Percentiles rank a stretch among this genome's conserved stretches.
phyloP scores from a whole-genome alignment of 2,888 invertebrate species.

The Phorcus lineatus region DNA sequence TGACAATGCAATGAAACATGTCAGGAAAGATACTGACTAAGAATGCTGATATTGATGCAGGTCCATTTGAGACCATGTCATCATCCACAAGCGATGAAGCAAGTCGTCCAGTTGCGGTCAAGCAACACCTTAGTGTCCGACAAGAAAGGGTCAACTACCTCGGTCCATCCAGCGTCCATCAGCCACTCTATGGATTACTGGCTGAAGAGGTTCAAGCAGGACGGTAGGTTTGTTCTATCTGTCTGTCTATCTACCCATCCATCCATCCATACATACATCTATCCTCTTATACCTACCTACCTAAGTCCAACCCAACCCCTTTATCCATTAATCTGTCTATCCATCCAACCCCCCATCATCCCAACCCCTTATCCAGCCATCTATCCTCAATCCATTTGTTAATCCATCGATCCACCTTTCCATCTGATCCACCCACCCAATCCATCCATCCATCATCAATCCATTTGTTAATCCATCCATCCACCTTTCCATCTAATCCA shows the following conservation, averaged over 20 bases:
- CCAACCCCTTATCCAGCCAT: no score
- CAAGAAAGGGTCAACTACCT: conserved; percentile 80
- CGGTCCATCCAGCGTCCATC: conserved; percentile 73
- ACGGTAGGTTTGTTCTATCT: conserved; percentile 54
- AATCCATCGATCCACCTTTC: no score
- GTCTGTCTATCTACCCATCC: not conserved
- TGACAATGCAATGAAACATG: no score
- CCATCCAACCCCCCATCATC: no score
- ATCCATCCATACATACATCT: not conserved
- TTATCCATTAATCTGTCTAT: no score
- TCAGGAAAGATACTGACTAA: conserved; percentile 3
- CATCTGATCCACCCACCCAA: no score
- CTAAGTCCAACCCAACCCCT: no score
- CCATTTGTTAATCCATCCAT: no score
- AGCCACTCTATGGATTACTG: conserved; percentile 62
- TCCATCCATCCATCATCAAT: no score
- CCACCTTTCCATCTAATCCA: no score
- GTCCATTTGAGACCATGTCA: not conserved
- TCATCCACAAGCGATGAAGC: conserved; percentile 29
- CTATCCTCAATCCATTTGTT: no score
- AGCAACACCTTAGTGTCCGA: conserved; percentile 54
- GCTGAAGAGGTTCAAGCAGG: conserved; percentile 57
- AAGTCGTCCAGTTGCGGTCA: conserved; percentile 50
- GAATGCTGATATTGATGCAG: not conserved
- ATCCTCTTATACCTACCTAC: no score